Percentiles rank a stretch among this genome's conserved stretches.
phyloP scores from a whole-genome alignment of 2,113 vertebrate species.

The Coturnix japonica region DNA sequence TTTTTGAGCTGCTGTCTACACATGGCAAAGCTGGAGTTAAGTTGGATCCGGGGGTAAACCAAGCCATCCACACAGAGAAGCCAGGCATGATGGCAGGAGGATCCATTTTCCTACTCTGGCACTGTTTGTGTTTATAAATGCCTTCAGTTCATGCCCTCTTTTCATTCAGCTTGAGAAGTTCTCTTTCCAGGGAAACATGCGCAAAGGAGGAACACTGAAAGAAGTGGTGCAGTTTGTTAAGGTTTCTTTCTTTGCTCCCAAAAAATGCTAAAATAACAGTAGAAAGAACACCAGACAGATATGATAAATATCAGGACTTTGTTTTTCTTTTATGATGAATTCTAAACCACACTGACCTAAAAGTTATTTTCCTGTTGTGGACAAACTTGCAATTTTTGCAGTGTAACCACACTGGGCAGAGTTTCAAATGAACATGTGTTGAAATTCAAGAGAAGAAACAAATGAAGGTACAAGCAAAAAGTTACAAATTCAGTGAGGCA shows the following conservation, averaged over 20 bases:
- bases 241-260: background rate
- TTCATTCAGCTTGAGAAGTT: conserved; percentile 17
- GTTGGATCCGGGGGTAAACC: conserved; percentile 30
- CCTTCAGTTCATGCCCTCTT: background rate
- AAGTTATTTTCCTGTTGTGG: background rate
- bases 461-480: background rate
- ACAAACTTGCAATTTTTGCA: background rate
- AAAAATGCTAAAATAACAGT: background rate
- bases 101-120: conserved; percentile 32
- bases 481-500: background rate
- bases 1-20: conserved; percentile 61
- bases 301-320: background rate
- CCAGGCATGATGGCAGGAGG: background rate
- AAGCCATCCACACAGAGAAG: conserved; percentile 22
- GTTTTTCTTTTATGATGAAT: background rate
- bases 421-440: background rate
- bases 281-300: background rate
- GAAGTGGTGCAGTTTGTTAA: background rate
- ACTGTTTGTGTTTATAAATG: conserved; percentile 10
- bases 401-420: background rate
- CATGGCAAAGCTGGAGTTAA: conserved; percentile 25
- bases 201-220: background rate
- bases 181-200: background rate
- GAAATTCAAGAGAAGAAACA: background rate
- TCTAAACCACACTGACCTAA: background rate